Evolutionary conservation across 2,113 vertebrate species (phyloP).

Genomic region (Chrysochloris asiatica): DNA sequence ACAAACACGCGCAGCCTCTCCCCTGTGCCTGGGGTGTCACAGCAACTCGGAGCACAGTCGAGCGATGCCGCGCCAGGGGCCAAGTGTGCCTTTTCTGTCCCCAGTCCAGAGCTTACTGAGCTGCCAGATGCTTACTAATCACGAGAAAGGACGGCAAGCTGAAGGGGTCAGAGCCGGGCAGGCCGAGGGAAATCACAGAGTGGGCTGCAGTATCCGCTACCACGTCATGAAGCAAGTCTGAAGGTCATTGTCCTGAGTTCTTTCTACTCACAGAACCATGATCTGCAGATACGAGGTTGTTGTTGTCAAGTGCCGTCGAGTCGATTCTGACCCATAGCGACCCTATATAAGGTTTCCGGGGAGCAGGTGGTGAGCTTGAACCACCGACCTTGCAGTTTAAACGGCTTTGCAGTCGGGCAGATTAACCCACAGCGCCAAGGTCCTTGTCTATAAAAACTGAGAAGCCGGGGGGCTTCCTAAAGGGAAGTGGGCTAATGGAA

Average conservation of each 20-base stretch:
- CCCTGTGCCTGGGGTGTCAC: neutral
- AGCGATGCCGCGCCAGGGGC: neutral
- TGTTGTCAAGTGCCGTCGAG: too few relatives aligned
- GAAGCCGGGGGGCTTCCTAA: neutral
- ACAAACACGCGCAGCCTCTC: neutral
- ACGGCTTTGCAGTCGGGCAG: too few relatives aligned
- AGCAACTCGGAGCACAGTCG: neutral
- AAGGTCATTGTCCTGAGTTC: neutral
- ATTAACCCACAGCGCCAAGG: too few relatives aligned
- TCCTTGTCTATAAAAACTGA: neutral
- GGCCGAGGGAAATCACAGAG: neutral
- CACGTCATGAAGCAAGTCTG: accelerated
- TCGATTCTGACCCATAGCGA: too few relatives aligned
- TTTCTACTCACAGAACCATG: too few relatives aligned
- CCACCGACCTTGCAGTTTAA: too few relatives aligned
- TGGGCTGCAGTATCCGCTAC: neutral
- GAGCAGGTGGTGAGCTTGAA: too few relatives aligned
- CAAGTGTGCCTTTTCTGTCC: neutral
- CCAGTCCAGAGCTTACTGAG: neutral
- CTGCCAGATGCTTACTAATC: neutral
- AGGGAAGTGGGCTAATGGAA: neutral
- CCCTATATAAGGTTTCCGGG: too few relatives aligned
- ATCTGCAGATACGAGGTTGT: too few relatives aligned
- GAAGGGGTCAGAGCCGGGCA: neutral
- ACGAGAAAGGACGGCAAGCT: neutral